Evolutionary conservation across 2,888 invertebrate genomes (phyloP).

Genomic region (Agriopis aurantiaria): DNA sequence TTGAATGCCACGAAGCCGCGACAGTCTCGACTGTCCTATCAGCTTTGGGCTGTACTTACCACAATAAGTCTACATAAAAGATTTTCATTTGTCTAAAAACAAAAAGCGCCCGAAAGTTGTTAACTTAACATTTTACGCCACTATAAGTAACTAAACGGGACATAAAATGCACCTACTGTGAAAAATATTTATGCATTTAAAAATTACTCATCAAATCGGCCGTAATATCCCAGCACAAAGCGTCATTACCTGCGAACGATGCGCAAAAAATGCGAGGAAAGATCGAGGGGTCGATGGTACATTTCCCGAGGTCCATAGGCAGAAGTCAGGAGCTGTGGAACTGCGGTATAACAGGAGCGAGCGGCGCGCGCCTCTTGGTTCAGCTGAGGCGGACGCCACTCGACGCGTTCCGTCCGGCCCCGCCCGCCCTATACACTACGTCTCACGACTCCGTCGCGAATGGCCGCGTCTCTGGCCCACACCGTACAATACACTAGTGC

Average conservation of each 20-base stretch:
- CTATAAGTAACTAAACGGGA: conserved; percentile 2
- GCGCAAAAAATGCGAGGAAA: conserved; percentile 50
- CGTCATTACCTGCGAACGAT: conserved; percentile 46
- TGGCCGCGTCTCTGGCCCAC: conserved; percentile 68
- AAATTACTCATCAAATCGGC: conserved; percentile 43
- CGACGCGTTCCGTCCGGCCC: conserved; percentile 57
- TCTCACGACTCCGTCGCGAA: conserved; percentile 71
- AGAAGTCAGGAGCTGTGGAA: conserved; percentile 13
- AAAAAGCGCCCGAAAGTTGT: background rate
- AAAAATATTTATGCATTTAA: conserved; percentile 28
- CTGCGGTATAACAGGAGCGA: background rate
- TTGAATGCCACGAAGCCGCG: too few relatives aligned
- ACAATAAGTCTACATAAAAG: background rate
- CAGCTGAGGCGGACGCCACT: conserved; percentile 46
- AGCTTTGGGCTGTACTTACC: background rate
- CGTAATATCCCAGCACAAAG: conserved; percentile 40
- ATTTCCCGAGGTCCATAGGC: conserved; percentile 56
- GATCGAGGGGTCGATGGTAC: conserved; percentile 51
- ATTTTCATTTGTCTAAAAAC: background rate
- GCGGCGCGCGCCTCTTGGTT: conserved; percentile 67
- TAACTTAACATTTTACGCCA: background rate
- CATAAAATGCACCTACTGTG: conserved; percentile 1
- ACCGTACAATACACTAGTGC: conserved; percentile 67
- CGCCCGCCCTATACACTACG: conserved; percentile 77
- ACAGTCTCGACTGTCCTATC: too few relatives aligned